phyloP scores from a whole-genome alignment of 2,113 vertebrate genomes.

The Crotalus tigris region DNA sequence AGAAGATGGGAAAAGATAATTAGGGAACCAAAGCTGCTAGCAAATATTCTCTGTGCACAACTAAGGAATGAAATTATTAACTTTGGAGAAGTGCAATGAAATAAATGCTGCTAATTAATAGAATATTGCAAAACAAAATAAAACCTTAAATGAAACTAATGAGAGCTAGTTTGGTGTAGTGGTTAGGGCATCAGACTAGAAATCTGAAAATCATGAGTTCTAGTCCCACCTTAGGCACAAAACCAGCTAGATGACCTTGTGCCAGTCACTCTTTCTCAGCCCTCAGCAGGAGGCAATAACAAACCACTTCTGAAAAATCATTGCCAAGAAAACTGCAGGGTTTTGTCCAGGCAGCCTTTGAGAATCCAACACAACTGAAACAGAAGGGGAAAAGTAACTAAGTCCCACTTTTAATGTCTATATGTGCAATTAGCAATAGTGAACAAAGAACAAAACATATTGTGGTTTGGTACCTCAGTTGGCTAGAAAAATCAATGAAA shows the following conservation, averaged over 20 bases:
- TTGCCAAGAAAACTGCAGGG: background rate
- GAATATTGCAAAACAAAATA: background rate
- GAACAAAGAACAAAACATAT: background rate
- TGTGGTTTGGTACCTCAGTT: background rate
- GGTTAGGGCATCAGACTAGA: background rate
- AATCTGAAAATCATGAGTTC: background rate
- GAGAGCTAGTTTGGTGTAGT: background rate
- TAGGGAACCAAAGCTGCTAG: background rate
- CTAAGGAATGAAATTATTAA: background rate
- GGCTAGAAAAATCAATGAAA: background rate
- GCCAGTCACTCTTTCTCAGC: background rate
- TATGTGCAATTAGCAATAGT: background rate
- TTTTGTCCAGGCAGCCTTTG: background rate
- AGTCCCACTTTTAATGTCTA: background rate
- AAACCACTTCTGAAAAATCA: background rate
- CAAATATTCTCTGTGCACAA: background rate
- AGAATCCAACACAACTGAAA: background rate
- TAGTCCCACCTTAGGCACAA: background rate
- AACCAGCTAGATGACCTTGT: background rate
- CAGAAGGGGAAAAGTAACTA: no score
- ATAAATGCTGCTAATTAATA: background rate
- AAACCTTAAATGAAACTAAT: background rate
- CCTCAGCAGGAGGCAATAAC: background rate
- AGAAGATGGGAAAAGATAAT: background rate
- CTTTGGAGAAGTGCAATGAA: background rate